These are phyloP conservation scores for Theristicus caerulescens DNA, from an alignment of 2,113 vertebrate genomes.

Conservation along the genomic window DNA sequence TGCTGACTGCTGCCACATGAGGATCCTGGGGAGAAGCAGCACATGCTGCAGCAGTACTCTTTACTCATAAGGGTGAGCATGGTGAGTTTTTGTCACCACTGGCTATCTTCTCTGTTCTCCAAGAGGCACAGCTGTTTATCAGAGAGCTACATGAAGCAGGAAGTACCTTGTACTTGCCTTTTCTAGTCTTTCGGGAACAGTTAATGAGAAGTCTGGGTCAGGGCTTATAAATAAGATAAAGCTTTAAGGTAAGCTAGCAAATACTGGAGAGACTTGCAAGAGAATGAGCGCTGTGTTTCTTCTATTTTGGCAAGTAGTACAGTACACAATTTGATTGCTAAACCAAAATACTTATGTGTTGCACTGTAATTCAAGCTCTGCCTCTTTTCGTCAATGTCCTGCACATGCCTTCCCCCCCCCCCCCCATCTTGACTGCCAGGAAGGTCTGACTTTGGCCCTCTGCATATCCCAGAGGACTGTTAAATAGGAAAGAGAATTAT, in stretches of 20 bases:
- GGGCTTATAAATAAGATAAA: background rate
- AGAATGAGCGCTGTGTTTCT: background rate
- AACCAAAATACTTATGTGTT: background rate
- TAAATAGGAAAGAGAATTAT: background rate
- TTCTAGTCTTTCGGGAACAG: background rate
- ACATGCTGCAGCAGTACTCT: background rate
- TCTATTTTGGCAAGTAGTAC: background rate
- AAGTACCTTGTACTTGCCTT: background rate
- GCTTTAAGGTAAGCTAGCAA: slow-evolving; percentile 8
- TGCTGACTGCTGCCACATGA: background rate
- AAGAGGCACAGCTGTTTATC: background rate
- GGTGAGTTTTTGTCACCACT: background rate
- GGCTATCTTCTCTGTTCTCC: background rate
- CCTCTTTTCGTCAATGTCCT: background rate
- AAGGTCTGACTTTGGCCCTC: background rate
- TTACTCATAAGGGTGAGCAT: background rate
- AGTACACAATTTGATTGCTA: background rate
- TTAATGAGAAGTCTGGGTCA: background rate
- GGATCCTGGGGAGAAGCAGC: background rate
- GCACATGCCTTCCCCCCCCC: background rate
- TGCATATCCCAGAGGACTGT: background rate
- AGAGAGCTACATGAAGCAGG: background rate
- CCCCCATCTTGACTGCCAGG: background rate
- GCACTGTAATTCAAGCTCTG: background rate
- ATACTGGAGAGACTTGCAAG: background rate